Percentiles rank a stretch among this genome's conserved stretches.
These are phyloP conservation scores for Nanorana parkeri DNA, from an alignment of 2,113 vertebrate species.

Conservation along the genomic window DNA sequence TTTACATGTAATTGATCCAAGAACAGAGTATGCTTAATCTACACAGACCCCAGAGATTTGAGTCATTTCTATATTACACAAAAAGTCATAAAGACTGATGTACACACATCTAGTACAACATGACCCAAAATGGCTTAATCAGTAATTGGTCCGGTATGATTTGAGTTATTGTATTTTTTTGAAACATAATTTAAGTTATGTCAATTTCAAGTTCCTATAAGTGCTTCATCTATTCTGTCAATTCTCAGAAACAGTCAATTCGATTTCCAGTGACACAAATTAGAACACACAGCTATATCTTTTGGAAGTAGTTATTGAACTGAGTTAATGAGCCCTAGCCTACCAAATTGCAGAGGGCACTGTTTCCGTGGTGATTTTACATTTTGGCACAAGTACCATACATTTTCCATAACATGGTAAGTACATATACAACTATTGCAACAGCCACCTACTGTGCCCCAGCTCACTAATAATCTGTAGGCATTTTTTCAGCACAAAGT, in stretches of 20 bases:
- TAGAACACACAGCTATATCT: neutral
- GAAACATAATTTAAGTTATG: neutral
- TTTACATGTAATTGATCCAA: neutral
- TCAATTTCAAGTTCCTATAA: constrained; percentile 28
- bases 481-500: no score
- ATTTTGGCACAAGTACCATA: neutral
- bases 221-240: constrained; percentile 33
- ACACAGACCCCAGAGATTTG: neutral
- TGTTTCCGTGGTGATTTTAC: neutral
- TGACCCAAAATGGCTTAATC: neutral
- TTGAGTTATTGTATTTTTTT: constrained; percentile 5
- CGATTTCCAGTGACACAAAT: constrained; percentile 23
- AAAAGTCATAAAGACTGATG: constrained; percentile 5
- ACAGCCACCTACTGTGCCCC: no score
- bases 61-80: constrained; percentile 15
- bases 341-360: neutral
- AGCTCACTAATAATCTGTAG: no score
- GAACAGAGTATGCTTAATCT: neutral
- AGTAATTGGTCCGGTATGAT: constrained; percentile 24
- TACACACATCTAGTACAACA: neutral
- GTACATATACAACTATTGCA: no score
- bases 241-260: constrained; percentile 22
- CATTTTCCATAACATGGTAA: no score
- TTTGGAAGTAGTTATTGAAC: constrained; percentile 19
- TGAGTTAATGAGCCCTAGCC: constrained; percentile 3